These are phyloP conservation scores for Anabacerthia variegaticeps DNA, from an alignment of 2,797 vertebrate genomes.

Conservation along the genomic window DNA sequence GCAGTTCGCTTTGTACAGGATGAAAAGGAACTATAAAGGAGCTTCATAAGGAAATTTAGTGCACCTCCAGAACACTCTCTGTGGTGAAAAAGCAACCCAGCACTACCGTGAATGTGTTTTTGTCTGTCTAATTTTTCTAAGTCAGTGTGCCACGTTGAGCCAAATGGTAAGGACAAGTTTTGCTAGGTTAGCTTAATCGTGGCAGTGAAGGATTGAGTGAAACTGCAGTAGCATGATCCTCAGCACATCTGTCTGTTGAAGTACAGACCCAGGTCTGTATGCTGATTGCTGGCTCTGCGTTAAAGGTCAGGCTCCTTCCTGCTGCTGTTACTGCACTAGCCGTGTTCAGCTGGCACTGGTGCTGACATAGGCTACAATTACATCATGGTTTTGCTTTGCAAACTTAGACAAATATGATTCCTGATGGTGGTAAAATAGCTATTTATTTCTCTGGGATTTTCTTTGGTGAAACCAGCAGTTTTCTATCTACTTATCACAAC, in stretches of 20 bases:
- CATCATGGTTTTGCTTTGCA: neutral
- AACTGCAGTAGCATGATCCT: neutral
- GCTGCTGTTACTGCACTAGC: neutral
- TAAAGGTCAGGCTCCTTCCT: neutral
- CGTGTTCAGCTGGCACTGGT: neutral
- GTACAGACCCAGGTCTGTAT: accelerated
- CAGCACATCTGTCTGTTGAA: neutral
- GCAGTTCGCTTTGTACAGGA: neutral
- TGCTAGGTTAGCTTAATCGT: neutral
- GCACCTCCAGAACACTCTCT: neutral
- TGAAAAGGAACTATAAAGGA: neutral
- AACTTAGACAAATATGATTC: neutral
- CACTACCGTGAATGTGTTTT: neutral
- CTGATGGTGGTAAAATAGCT: neutral
- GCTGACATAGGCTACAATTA: neutral
- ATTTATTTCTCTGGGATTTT: neutral
- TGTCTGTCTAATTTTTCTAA: neutral
- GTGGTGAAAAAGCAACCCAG: neutral
- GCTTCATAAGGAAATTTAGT: neutral
- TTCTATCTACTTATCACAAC: neutral
- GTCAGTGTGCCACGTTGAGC: neutral
- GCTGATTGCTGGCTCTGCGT: neutral
- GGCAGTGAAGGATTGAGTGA: neutral
- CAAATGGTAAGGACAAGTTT: neutral
- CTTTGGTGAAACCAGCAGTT: neutral